These are phyloP conservation scores for Buphagus erythrorhynchus DNA, from an alignment of 2,797 vertebrate genomes.

Conservation along the genomic window DNA sequence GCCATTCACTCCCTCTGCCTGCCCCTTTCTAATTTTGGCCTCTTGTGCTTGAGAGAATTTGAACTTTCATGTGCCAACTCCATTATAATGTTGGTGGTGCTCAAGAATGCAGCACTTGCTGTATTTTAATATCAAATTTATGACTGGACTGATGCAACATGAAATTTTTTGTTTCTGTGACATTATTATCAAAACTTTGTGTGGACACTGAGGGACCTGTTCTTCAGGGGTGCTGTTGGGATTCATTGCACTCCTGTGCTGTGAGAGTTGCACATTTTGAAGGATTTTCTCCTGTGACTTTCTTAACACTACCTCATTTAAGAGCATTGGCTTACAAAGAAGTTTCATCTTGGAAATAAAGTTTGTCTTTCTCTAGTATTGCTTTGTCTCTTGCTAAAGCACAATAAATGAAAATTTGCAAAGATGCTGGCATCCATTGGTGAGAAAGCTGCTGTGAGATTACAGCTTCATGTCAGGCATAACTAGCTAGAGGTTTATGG, in stretches of 20 bases:
- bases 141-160: neutral
- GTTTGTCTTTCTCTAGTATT: neutral
- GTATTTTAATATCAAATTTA: neutral
- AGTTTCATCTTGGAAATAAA: neutral
- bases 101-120: neutral
- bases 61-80: neutral
- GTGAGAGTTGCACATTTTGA: neutral
- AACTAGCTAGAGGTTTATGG: neutral
- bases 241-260: neutral
- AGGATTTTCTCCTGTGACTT: neutral
- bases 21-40: constrained; percentile 1
- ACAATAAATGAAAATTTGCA: neutral
- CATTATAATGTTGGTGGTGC: neutral
- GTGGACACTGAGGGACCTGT: neutral
- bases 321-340: neutral
- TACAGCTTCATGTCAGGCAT: neutral
- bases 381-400: neutral
- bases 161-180: neutral
- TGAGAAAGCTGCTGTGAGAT: neutral
- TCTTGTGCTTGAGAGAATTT: neutral
- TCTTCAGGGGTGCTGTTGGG: neutral
- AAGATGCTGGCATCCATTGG: neutral
- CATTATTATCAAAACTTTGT: neutral
- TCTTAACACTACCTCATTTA: neutral
- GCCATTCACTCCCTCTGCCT: neutral